Conservation (phyloP, 1,140 invertebrate genomes). For the Argopecten irradians region DNA sequence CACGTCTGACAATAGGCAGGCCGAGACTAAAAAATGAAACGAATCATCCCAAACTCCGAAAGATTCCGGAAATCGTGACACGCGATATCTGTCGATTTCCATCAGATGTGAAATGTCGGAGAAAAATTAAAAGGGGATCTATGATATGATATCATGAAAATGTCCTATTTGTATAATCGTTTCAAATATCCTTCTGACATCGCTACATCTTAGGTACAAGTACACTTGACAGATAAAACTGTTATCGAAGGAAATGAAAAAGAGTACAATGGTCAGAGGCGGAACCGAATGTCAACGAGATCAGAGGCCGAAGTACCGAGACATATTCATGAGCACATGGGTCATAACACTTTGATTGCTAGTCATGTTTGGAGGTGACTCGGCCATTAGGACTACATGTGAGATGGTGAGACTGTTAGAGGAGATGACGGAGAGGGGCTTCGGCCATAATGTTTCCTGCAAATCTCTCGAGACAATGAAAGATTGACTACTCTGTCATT, state of each 20-base stretch:
- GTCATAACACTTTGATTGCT: constrained; percentile 5
- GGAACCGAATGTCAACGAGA: background rate
- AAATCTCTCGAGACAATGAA: background rate
- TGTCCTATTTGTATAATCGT: constrained; percentile 10
- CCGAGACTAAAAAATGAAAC: constrained; percentile 9
- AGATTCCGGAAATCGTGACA: constrained; percentile 14
- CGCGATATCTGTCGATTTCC: background rate
- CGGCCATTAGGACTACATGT: background rate
- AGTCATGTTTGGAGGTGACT: background rate
- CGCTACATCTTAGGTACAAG: background rate
- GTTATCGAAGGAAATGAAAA: constrained; percentile 8
- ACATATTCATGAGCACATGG: background rate
- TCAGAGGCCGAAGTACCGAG: background rate
- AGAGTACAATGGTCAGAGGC: constrained; percentile 2
- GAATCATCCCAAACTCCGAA: background rate
- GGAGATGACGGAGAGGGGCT: background rate
- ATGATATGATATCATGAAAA: constrained; percentile 23
- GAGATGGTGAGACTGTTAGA: background rate
- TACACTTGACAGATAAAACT: background rate
- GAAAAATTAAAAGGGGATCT: constrained; percentile 22
- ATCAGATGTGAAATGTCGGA: constrained; percentile 21
- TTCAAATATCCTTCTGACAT: constrained; percentile 8
- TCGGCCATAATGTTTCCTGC: background rate
- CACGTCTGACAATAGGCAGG: constrained; percentile 14
- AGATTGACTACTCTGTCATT: background rate